These are phyloP conservation scores for Rhinogobio ventralis DNA, from an alignment of 2,797 vertebrate genomes.

Conservation along the genomic window DNA sequence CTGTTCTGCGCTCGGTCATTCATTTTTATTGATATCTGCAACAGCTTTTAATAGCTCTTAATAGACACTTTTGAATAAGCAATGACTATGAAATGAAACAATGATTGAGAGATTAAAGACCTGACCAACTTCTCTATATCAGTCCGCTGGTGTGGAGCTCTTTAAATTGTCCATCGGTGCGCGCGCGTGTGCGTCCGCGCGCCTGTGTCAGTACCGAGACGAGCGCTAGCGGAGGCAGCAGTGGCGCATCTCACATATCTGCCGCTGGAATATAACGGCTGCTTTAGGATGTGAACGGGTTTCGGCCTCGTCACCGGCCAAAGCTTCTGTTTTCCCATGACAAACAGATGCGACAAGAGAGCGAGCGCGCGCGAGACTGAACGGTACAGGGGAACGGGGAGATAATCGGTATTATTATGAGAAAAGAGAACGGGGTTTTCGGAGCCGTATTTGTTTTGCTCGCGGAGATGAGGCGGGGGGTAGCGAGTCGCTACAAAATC, in stretches of 20 bases:
- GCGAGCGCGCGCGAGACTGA: slow-evolving; percentile 24
- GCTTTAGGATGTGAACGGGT: slow-evolving; percentile 60
- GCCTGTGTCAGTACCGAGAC: slow-evolving; percentile 62
- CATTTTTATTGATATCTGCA: neutral
- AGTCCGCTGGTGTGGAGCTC: neutral
- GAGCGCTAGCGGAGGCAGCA: slow-evolving; percentile 69
- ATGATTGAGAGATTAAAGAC: neutral
- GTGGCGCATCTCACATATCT: slow-evolving; percentile 76
- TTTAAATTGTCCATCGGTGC: slow-evolving; percentile 31
- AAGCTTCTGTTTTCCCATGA: slow-evolving; percentile 60
- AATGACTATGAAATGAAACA: neutral
- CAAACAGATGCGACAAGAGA: slow-evolving; percentile 60
- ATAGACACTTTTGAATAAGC: neutral
- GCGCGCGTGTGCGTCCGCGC: slow-evolving; percentile 51
- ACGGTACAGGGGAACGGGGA: slow-evolving; percentile 20
- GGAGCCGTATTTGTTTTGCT: slow-evolving; percentile 74
- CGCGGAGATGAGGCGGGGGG: slow-evolving; percentile 76
- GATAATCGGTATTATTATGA: slow-evolving; percentile 62
- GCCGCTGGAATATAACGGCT: slow-evolving; percentile 67
- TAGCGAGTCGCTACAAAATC: slow-evolving; percentile 75
- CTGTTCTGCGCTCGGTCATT: neutral
- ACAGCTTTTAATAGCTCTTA: neutral
- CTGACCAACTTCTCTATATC: neutral
- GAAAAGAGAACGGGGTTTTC: slow-evolving; percentile 64
- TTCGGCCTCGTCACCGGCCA: slow-evolving; percentile 30